Evolutionary conservation across 2,113 vertebrate genomes (phyloP).

Genomic region (Ameiurus melas): DNA sequence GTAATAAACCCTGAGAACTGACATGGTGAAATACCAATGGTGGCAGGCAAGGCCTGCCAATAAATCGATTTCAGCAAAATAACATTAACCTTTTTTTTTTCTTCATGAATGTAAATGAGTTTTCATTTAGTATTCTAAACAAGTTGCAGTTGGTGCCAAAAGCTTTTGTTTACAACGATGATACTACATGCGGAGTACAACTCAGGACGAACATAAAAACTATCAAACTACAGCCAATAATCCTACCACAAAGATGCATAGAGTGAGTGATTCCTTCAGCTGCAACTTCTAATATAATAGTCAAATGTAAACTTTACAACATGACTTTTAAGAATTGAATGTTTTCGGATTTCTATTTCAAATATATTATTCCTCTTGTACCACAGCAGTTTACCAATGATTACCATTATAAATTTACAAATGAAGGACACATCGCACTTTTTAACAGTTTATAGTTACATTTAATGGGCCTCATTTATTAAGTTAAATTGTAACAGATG

Average conservation of each 20-base stretch:
- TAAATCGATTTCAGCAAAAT: not conserved
- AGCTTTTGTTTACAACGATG: not conserved
- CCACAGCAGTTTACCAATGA: not conserved
- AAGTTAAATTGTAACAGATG: not conserved
- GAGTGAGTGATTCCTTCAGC: not conserved
- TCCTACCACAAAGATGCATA: not conserved
- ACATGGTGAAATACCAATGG: not conserved
- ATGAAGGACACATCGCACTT: not conserved
- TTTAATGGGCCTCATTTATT: not conserved
- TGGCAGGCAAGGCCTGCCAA: not conserved
- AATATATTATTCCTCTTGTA: not conserved
- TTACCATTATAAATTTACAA: not conserved
- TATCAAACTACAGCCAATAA: not conserved
- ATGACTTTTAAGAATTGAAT: not conserved
- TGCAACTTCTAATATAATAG: not conserved
- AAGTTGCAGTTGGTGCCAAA: not conserved
- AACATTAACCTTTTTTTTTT: slow-evolving; percentile 55
- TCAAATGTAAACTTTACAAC: not conserved
- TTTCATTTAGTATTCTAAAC: slow-evolving; percentile 61
- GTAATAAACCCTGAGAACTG: not conserved
- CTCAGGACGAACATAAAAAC: not conserved
- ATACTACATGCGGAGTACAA: not conserved
- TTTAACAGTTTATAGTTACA: not conserved
- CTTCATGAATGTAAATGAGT: slow-evolving; percentile 76
- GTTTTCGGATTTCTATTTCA: not conserved